Evolutionary conservation across 64 coral and sea anemone species (phyloP), one percentile per base, ranked within the genome.

Genomic region (Stylophora pistillata): DNA sequence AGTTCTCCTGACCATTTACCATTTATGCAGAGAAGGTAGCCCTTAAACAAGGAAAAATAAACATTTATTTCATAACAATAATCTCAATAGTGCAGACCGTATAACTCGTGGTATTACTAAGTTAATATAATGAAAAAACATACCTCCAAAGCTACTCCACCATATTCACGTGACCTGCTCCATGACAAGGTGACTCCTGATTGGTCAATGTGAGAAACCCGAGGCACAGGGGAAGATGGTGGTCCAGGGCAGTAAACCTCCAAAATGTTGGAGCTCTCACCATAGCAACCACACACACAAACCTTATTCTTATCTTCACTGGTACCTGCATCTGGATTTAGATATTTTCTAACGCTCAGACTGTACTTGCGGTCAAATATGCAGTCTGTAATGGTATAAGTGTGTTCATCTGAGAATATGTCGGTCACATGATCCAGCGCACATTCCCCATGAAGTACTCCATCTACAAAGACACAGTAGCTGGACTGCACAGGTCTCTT

Each of bases 241-340:
- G 77, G 74, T 17, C 77, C 88, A 20, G 88, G 61, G 56, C 88
- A 94, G 2, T 69, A 26, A 16, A 98, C 56, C 3, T 88, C 80
- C 20, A 98, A 63, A 53, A 63, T 13, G 29, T 98, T 98, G 2
- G 92, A 98, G 21, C 64, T 90, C 3, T 91, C 69, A 79, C 95
- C 85, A 79, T 91, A 98, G 88, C 92, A 98, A 74, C 95, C 95
- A 91, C 95, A 98, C 33, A 88, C 87, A 57, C 91, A 77, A 33
- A 73, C 16, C 9, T 15, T 29, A 18, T 55, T 72, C 3, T 76
- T 74, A 26, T 30, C 34, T 13, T 56, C 76, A 80, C 27, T 53
- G 4, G 72, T 77, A 79, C 85, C 73, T 55, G 33, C 57, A 85
- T 60, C 69, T 20, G 95, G 92, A 71, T 91, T 86, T 80, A 94